These are phyloP conservation scores for Macrocentrus cingulum DNA, from an alignment of 1,140 invertebrate species.

Conservation along the genomic window DNA sequence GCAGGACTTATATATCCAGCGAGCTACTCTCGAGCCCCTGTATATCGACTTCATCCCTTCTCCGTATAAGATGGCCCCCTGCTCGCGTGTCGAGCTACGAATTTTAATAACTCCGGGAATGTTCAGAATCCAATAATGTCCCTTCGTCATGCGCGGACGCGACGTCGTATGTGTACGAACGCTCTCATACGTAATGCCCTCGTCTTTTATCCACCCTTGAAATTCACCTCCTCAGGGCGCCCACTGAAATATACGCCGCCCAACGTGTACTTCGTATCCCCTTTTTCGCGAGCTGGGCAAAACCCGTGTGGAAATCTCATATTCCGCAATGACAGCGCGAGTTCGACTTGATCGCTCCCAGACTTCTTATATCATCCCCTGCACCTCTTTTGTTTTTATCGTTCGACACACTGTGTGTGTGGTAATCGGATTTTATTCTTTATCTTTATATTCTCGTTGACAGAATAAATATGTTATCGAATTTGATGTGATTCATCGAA, in stretches of 20 bases:
- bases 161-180: neutral
- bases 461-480: neutral
- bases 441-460: neutral
- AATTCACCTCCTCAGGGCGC: constrained; percentile 38
- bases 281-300: constrained; percentile 9
- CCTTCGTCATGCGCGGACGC: constrained; percentile 35
- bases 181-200: constrained; percentile 20
- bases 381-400: constrained; percentile 10
- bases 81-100: constrained; percentile 53
- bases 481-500: neutral
- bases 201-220: constrained; percentile 36
- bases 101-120: constrained; percentile 60
- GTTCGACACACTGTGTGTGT: constrained; percentile 7
- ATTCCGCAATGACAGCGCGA: constrained; percentile 53
- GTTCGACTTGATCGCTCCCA: constrained; percentile 35
- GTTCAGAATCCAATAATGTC: constrained; percentile 60
- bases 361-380: constrained; percentile 10
- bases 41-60: constrained; percentile 30
- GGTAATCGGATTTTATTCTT: constrained; percentile 20
- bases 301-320: constrained; percentile 48
- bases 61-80: constrained; percentile 29
- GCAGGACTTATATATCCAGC: constrained; percentile 36
- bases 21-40: constrained; percentile 24
- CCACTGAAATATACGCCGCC: constrained; percentile 12
- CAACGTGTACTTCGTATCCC: constrained; percentile 16